These are phyloP conservation scores for Cheilosia urbana DNA, from an alignment of 2,888 invertebrate species.

Conservation along the genomic window DNA sequence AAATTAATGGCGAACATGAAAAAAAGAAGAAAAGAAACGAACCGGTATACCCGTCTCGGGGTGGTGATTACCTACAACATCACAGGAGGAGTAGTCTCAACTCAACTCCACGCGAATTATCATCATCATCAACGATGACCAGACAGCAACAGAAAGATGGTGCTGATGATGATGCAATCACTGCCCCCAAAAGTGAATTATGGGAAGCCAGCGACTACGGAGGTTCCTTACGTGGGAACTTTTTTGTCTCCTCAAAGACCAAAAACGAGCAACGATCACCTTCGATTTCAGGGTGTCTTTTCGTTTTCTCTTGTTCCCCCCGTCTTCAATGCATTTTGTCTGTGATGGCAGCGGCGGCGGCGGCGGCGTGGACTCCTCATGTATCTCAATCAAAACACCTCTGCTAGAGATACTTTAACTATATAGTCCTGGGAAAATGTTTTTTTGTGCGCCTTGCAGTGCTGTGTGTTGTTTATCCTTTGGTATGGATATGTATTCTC, in stretches of 20 bases:
- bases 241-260: conserved; percentile 41
- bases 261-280: conserved; percentile 63
- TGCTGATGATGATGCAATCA: conserved; percentile 71
- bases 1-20: conserved; percentile 54
- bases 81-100: conserved; percentile 28
- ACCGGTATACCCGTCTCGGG: conserved; percentile 21
- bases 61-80: conserved; percentile 55
- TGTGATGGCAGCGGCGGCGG: neutral
- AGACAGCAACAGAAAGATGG: conserved; percentile 17
- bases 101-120: conserved; percentile 41
- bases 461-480: conserved; percentile 22
- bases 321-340: conserved; percentile 13
- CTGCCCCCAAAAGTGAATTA: conserved; percentile 72
- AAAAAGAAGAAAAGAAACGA: conserved; percentile 1
- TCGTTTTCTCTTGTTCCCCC: conserved; percentile 14
- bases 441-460: conserved; percentile 24
- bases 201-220: conserved; percentile 50
- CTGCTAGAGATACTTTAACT: conserved; percentile 63
- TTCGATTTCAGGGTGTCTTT: conserved; percentile 42
- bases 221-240: conserved; percentile 67
- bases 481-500: conserved; percentile 1
- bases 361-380: conserved; percentile 37
- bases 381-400: conserved; percentile 73
- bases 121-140: conserved; percentile 28
- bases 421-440: conserved; percentile 71